These are phyloP conservation scores for Pristiophorus japonicus DNA, from an alignment of 2,113 vertebrate genomes.

Conservation along the genomic window DNA sequence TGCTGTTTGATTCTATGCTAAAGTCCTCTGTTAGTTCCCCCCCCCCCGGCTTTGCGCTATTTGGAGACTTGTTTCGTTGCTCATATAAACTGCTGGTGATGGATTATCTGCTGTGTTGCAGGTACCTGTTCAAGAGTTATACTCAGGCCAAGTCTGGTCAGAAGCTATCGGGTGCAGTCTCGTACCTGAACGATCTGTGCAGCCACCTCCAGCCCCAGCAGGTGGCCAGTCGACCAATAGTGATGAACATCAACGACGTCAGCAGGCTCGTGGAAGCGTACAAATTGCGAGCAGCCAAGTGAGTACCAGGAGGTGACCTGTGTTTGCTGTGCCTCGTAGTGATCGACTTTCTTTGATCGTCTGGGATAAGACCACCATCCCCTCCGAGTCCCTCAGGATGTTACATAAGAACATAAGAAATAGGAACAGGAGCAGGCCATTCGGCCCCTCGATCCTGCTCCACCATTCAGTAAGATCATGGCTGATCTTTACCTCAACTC, in stretches of 20 bases:
- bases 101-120: constrained; percentile 44
- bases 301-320: constrained; percentile 42
- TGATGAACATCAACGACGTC: constrained; percentile 66
- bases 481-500: too few relatives aligned
- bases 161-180: constrained; percentile 73
- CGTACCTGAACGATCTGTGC: constrained; percentile 79
- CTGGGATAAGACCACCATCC: not conserved
- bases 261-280: constrained; percentile 74
- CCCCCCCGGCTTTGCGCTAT: not conserved
- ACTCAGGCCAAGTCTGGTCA: constrained; percentile 72
- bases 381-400: not conserved
- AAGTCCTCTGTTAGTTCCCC: too few relatives aligned
- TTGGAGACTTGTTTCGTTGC: constrained; percentile 67
- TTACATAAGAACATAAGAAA: too few relatives aligned
- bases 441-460: too few relatives aligned
- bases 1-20: not conserved
- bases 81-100: constrained; percentile 90
- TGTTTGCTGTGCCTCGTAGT: too few relatives aligned
- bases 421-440: too few relatives aligned
- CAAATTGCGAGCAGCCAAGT: constrained; percentile 79
- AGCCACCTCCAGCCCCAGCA: constrained; percentile 74
- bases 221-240: constrained; percentile 58
- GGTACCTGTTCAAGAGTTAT: constrained; percentile 89
- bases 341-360: not conserved
- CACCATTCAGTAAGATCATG: too few relatives aligned